Conservation (phyloP, 37 sponge, comb jelly and placozoan genomes). For the Bolinopsis microptera region DNA sequence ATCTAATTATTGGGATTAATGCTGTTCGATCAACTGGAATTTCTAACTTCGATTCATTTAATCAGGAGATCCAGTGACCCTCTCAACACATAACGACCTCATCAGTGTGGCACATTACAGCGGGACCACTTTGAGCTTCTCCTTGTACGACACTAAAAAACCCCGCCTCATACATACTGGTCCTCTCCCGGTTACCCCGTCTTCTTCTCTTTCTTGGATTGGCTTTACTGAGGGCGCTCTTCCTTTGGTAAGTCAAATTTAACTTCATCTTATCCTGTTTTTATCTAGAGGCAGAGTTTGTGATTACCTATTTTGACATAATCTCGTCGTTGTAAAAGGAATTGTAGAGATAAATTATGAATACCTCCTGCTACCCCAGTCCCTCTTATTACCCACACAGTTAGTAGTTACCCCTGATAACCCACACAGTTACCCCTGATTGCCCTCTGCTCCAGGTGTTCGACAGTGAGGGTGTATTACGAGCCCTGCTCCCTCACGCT, state of each 20-base stretch:
- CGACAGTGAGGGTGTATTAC: constrained; percentile 45
- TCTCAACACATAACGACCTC: constrained; percentile 29
- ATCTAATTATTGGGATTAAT: no score
- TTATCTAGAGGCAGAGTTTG: no score
- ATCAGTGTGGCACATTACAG: constrained; percentile 47
- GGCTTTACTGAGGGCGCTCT: constrained; percentile 38
- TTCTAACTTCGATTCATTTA: no score
- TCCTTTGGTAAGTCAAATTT: constrained; percentile 44
- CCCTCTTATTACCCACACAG: no score
- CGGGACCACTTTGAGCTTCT: background rate
- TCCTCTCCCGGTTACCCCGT: constrained; percentile 27
- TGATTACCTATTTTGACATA: no score
- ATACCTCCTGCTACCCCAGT: background rate
- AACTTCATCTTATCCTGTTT: no score
- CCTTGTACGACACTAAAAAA: constrained; percentile 29
- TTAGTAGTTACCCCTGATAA: no score
- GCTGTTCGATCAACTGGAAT: no score
- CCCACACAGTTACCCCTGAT: no score
- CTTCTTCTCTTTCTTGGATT: constrained; percentile 27
- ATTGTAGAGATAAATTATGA: no score
- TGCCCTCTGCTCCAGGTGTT: constrained; percentile 51
- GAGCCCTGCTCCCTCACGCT: constrained; percentile 19
- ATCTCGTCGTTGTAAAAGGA: no score
- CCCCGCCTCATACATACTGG: background rate
- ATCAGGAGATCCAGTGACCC: constrained; percentile 52